These are phyloP conservation scores for Cybosia mesomella DNA, from an alignment of 2,888 invertebrate genomes.

Conservation along the genomic window DNA sequence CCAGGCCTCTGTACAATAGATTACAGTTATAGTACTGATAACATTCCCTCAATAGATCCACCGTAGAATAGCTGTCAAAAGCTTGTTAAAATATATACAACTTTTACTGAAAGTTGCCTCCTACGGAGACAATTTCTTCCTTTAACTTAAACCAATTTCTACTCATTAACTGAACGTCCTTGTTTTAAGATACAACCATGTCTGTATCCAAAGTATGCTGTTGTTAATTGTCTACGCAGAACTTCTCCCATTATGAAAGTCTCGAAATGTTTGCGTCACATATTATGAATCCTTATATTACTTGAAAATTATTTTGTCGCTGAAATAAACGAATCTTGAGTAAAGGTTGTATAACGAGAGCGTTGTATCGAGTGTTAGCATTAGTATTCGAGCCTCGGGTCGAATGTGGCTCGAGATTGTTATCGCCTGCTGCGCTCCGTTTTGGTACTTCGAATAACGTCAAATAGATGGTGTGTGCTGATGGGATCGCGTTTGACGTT, in stretches of 20 bases:
- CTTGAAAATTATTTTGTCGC: slow-evolving; percentile 57
- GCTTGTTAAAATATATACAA: slow-evolving; percentile 29
- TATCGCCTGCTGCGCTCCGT: slow-evolving; percentile 59
- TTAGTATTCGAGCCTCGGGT: slow-evolving; percentile 62
- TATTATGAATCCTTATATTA: slow-evolving; percentile 55
- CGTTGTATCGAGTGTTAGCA: slow-evolving; percentile 58
- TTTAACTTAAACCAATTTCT: slow-evolving; percentile 55
- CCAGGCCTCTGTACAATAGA: no score
- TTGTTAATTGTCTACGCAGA: slow-evolving; percentile 51
- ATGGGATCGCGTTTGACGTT: slow-evolving; percentile 50
- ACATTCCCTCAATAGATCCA: neutral
- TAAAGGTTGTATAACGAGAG: slow-evolving; percentile 57
- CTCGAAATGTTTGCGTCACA: slow-evolving; percentile 55
- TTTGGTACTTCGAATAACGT: slow-evolving; percentile 47
- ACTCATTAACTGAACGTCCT: slow-evolving; percentile 47
- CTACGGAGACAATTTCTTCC: slow-evolving; percentile 43
- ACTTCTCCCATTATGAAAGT: slow-evolving; percentile 53
- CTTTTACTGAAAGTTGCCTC: slow-evolving; percentile 17
- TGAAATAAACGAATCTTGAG: slow-evolving; percentile 58
- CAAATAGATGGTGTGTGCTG: slow-evolving; percentile 52
- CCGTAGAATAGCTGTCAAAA: slow-evolving; percentile 22
- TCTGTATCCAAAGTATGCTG: slow-evolving; percentile 53
- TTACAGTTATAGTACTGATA: neutral
- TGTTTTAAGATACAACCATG: slow-evolving; percentile 44
- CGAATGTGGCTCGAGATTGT: slow-evolving; percentile 65